Percentiles rank a stretch among this genome's conserved stretches.
These are phyloP conservation scores for Drosophila longiperda DNA, from an alignment of 2,888 invertebrate genomes.

Conservation along the genomic window DNA sequence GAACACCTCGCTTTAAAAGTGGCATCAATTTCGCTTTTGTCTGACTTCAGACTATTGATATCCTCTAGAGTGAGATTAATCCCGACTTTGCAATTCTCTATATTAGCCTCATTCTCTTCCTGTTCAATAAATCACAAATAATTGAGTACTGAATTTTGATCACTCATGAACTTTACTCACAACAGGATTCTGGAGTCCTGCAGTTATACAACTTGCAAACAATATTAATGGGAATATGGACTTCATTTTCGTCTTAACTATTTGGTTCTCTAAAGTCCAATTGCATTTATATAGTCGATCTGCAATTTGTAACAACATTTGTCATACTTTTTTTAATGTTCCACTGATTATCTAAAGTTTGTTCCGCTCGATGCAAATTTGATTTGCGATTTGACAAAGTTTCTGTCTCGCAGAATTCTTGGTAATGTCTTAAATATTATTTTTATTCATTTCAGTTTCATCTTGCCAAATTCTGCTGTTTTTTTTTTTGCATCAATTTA, in stretches of 20 bases:
- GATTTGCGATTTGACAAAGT: too few relatives aligned
- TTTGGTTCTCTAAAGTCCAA: slow-evolving; percentile 5
- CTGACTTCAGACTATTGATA: not conserved
- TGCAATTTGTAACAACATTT: not conserved
- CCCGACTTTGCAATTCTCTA: slow-evolving; percentile 44
- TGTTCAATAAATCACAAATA: not conserved
- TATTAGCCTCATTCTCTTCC: slow-evolving; percentile 1
- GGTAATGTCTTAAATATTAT: too few relatives aligned
- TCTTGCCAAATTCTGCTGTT: too few relatives aligned
- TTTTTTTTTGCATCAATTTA: not conserved
- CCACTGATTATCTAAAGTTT: not conserved
- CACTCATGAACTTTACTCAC: slow-evolving; percentile 16
- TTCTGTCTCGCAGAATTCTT: too few relatives aligned
- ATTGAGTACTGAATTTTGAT: not conserved
- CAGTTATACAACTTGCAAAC: slow-evolving; percentile 51
- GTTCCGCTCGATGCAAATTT: slow-evolving; percentile 25
- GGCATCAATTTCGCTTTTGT: too few relatives aligned
- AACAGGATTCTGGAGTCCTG: slow-evolving; percentile 17
- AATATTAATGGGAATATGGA: slow-evolving; percentile 39
- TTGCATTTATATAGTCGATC: slow-evolving; percentile 44
- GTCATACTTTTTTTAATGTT: not conserved
- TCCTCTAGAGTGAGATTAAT: slow-evolving; percentile 48
- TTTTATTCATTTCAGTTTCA: too few relatives aligned
- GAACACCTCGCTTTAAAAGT: slow-evolving; percentile 1
- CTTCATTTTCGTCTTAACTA: slow-evolving; percentile 55